Base-by-base conservation (phyloP, 92 coral and sea anemone species). In the Palythoa caribaeorum region DNA sequence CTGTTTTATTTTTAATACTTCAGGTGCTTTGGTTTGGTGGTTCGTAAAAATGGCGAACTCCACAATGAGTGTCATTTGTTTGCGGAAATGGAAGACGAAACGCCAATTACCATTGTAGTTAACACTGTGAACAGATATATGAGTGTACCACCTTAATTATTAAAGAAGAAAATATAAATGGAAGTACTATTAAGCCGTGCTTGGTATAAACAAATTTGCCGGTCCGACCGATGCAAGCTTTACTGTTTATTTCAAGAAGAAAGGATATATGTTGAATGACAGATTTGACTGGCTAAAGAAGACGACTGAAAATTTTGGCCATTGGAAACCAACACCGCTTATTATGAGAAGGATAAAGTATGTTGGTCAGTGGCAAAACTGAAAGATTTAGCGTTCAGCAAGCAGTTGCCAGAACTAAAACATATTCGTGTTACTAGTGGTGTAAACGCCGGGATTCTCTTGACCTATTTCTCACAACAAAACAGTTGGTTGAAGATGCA, bases 11-110 rank as follows among this genome's bases (percentile, higher is more conserved):
- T 35, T 70, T 52, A 19, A n/a, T 52, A 8, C 39, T 77, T 50
- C 81, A 96, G 99, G 73, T 93, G 98, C 62, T 97, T 97, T 68
- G 97, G 98, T 69, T 53, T 97, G 69, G 99, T 97, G 47, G 92
- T 96, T 71, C 96, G 99, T 15, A 92, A 92, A 78, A 84, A 90
- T 1, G 98, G 96, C 47, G 96, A 94, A 78, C 95, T 92, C 52
- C 97, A 95, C 83, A 97, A 97, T 63, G 99, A 97, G 16, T 97
- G 99, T 52, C 98, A 97, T 72, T 85, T 97, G 71, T 97, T 97
- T 77, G 97, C 95, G 35, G 99, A 97, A 84, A 93, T 95, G 88
- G 95, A 92, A 62, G 87, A 92, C 17, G 91, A 95, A 48, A 93
- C 91, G 81, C 94, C 99, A 16, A 86, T 95, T 35, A 94, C 90